Percentiles rank a stretch among this genome's conserved stretches.
Evolutionary conservation across 2,797 vertebrate species (phyloP).

Genomic region (Poecile montanus): DNA sequence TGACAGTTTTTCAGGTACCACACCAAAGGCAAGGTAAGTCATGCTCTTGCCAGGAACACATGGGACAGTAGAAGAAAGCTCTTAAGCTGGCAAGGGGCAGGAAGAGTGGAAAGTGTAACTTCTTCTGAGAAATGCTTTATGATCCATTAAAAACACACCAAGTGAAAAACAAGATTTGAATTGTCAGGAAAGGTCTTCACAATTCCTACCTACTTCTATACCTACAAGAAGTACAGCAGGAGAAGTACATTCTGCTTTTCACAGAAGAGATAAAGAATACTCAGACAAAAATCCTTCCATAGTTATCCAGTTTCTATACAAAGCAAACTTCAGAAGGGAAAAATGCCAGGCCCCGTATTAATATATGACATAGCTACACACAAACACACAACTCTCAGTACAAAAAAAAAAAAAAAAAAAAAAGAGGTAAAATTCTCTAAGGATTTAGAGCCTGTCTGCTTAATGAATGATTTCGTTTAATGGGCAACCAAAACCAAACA

Average conservation of each 20-base stretch:
- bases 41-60: background rate
- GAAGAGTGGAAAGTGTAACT: background rate
- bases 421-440: background rate
- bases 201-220: background rate
- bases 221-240: background rate
- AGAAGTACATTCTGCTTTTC: background rate
- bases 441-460: background rate
- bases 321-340: background rate
- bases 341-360: background rate
- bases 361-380: background rate
- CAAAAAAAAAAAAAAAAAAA: background rate
- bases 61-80: background rate
- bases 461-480: constrained; percentile 8
- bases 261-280: background rate
- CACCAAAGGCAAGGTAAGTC: background rate
- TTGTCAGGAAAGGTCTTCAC: background rate
- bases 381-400: background rate
- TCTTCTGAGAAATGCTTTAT: background rate
- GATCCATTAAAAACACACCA: background rate
- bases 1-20: background rate
- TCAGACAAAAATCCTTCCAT: background rate
- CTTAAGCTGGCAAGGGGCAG: background rate
- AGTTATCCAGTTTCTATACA: background rate
- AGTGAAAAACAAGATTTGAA: background rate
- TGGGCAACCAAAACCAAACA: background rate